Evolutionary conservation across 2,888 invertebrate genomes (phyloP), one percentile per base, ranked within the genome.

Genomic region (Aphidoletes aphidimyza): DNA sequence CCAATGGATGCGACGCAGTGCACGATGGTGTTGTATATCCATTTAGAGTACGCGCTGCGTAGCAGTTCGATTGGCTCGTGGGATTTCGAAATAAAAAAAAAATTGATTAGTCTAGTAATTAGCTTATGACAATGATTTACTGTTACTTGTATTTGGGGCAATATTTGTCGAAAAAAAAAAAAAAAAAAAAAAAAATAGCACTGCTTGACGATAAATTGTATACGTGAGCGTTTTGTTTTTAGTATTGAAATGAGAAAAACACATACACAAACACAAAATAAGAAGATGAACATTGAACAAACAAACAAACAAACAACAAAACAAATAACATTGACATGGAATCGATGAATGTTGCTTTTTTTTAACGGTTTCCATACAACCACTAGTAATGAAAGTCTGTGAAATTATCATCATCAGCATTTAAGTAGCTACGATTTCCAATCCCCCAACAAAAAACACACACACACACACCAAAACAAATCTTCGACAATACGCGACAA

Each of bases 61-160:
- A 30, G 69, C 69, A 69, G 19, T 42, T 22, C 22, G 30, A 69
- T 69, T 69, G 69, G 34, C 30, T 69, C 69, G 0, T 17, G 30
- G 69, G 11, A 69, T 69, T 69, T 69, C 69, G 34, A 69, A 54
- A n/a, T n/a, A n/a, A n/a, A 42, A 42, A 9, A 26, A 54, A 69
- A 69, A n/a, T 69, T 69, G 30, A 69, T 69, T 69, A 69, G 69
- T 69, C 34, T 69, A 69, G 69, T 69, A 54, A 54, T 54, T 54
- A 54, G 54, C 54, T 69, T 69, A 69, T 69, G 69, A 69, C 69
- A 69, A 69, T 54, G 54, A 54, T 69, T 69, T 69, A 69, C 69
- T 69, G 34, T 69, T 69, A 54, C 54, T n/a, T 54, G 54, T 54
- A 54, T 54, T n/a, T 22, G 22, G n/a, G 30, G 69, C 69, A 69